Conservation (phyloP, 1,140 invertebrate species). For the Oncopeltus fasciatus region DNA sequence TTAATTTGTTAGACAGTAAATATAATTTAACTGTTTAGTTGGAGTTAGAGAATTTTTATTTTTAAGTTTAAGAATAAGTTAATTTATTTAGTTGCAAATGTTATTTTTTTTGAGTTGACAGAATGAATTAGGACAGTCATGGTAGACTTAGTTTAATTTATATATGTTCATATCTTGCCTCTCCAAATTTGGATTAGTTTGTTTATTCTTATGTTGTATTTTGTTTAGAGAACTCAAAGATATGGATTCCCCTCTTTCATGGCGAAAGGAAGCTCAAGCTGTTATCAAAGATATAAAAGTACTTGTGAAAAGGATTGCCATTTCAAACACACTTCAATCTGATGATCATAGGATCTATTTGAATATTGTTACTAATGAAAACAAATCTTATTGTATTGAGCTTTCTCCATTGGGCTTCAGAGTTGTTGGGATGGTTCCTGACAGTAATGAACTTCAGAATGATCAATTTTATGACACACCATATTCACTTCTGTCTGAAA, state of each 20-base stretch:
- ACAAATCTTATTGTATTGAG: neutral
- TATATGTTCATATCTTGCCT: too few relatives aligned
- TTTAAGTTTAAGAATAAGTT: too few relatives aligned
- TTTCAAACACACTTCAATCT: neutral
- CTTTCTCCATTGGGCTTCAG: constrained; percentile 6
- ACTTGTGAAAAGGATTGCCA: neutral
- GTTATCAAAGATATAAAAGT: constrained; percentile 8
- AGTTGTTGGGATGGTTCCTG: constrained; percentile 1
- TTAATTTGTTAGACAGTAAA: too few relatives aligned
- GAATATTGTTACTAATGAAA: constrained; percentile 1
- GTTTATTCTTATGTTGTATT: too few relatives aligned
- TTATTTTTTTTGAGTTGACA: too few relatives aligned
- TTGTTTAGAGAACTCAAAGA: too few relatives aligned
- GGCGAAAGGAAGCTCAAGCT: constrained; percentile 10
- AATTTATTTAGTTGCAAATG: too few relatives aligned
- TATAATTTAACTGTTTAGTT: too few relatives aligned
- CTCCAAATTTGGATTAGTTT: too few relatives aligned
- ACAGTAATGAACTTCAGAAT: neutral
- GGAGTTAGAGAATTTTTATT: too few relatives aligned
- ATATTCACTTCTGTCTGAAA: constrained; percentile 1
- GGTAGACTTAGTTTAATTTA: too few relatives aligned
- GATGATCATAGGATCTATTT: neutral
- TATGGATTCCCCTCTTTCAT: neutral
- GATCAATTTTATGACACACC: constrained; percentile 11
- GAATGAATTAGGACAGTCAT: too few relatives aligned